These are phyloP conservation scores for Heliangelus exortis DNA, from an alignment of 2,797 vertebrate species.

Conservation along the genomic window DNA sequence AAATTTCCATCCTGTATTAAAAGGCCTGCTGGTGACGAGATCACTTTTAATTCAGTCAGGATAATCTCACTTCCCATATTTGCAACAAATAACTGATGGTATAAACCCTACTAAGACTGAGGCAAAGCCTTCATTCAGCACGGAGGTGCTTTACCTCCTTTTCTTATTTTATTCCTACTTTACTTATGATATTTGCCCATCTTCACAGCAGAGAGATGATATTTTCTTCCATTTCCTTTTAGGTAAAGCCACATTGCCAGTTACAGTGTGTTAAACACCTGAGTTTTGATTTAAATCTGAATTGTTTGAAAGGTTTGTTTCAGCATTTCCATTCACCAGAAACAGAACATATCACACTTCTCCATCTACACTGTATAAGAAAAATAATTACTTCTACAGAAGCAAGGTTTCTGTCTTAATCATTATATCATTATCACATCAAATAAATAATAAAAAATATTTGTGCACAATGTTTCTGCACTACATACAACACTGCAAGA, in stretches of 20 bases:
- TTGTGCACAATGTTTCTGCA: neutral
- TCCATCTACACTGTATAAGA: neutral
- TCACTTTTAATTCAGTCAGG: neutral
- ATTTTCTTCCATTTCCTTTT: neutral
- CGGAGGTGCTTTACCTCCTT: neutral
- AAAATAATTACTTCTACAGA: neutral
- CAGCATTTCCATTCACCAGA: neutral
- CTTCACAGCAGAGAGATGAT: neutral
- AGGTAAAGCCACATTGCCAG: neutral
- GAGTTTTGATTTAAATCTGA: neutral
- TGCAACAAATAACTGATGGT: neutral
- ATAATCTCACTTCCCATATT: neutral
- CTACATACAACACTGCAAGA: neutral
- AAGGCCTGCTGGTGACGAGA: neutral
- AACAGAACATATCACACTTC: neutral
- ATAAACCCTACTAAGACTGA: neutral
- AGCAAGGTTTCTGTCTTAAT: neutral
- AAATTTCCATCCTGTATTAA: neutral
- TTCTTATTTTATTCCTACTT: neutral
- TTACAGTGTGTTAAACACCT: neutral
- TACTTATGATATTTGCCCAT: neutral
- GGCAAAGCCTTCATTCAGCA: neutral
- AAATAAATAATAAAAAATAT: neutral
- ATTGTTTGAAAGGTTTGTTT: neutral
- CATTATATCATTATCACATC: neutral